Conservation (phyloP, 2,113 vertebrate species). For the Lota lota region DNA sequence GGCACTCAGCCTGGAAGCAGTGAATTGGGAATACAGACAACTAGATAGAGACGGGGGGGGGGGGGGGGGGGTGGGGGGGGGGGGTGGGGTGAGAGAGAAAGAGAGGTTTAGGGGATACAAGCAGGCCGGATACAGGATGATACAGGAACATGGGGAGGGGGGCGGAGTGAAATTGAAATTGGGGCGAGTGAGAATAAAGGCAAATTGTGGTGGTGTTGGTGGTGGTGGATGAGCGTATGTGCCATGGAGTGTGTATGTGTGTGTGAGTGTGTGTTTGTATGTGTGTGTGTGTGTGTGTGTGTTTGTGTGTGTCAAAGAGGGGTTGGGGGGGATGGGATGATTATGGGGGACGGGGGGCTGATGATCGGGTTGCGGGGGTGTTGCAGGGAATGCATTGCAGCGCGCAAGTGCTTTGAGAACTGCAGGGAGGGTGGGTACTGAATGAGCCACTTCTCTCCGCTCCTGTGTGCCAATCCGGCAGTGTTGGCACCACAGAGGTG, state of each 20-base stretch:
- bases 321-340: not conserved
- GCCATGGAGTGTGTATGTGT: no score
- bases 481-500: constrained; percentile 67
- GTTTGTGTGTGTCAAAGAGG: no score
- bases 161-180: constrained; percentile 37
- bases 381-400: no score
- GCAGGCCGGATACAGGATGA: not conserved
- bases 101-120: not conserved
- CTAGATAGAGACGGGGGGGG: not conserved
- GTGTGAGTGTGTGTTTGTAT: no score
- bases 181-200: constrained; percentile 32
- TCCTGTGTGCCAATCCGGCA: constrained; percentile 54
- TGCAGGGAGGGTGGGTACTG: constrained; percentile 45
- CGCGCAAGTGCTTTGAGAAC: no score
- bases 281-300: no score
- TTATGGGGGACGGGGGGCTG: constrained; percentile 5
- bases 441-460: constrained; percentile 57
- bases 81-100: not conserved
- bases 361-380: constrained; percentile 11
- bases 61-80: not conserved
- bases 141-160: constrained; percentile 1
- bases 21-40: no score
- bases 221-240: no score
- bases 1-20: no score
- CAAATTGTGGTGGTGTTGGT: not conserved